Base-by-base conservation (phyloP, 2,113 vertebrate genomes). In the Rhipidura dahli region DNA sequence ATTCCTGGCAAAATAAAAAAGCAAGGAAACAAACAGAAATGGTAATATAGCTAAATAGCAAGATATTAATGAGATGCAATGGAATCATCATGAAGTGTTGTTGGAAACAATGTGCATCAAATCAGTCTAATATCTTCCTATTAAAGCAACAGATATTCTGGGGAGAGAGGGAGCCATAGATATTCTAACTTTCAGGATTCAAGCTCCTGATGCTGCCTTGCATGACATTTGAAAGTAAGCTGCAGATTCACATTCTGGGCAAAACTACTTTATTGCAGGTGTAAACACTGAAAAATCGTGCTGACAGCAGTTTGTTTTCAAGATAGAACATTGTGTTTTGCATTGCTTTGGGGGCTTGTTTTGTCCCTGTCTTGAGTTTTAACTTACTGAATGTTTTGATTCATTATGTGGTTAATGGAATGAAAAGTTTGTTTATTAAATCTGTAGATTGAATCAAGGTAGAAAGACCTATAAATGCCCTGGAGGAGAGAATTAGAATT, bases 371-470 rank as follows among this genome's bases (percentile, higher is more conserved):
- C 47, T 87, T 54, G 26, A 35, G 17, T 77, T 95, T 83, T 51
- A 69, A 30, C 28, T 89, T 87, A 60, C 72, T 87, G 80, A 53
- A 57, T 44, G 31, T 73, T 89, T 94, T 92, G 50, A 78, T 86
- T 85, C 0, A 0, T 73, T 89, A 35, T 31, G 21, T 59, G 47
- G 54, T 15, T 91, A 96, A 89, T 45, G 15, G 53, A 77, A 87
- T 75, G 31, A 84, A 75, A 94, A 89, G 28, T 66, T 53, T 39
- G 50, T 87, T 89, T 93, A 88, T 92, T 89, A 85, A 83, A 89
- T 72, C 54, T 66, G 7, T 77, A 64, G 71, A 83, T n/a, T 39
- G 16, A 60, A 66, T 77, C 3, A 3, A 75, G 42, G 51, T 78
- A 37, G 33, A 35, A 88, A 89, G 45, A 76, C 57, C 40, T 64